Base-by-base conservation (phyloP, 2,113 vertebrate species). In the Toxotes chatareus region DNA sequence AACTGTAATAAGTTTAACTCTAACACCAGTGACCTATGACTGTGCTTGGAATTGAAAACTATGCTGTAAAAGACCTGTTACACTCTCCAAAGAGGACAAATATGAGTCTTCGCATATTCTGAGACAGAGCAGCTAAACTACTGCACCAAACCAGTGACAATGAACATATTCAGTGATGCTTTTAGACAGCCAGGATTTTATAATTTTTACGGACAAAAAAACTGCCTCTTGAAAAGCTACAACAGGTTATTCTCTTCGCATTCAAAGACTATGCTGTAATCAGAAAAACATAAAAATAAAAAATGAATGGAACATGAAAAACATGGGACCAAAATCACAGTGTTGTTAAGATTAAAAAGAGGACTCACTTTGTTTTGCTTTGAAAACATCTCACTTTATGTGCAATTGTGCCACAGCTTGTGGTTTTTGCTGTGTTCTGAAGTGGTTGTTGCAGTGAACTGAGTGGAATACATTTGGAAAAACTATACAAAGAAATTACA, bases 1-100 rank as follows among this genome's bases (percentile, higher is more conserved):
- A 77, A 46, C 65, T 78, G 11, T 32, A 16, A 7, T 14, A 32
- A 59, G 13, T 59, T 59, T 59, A 68, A 70, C 17, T 42, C 40
- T 14, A 53, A 69, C 49, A 34, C 2, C 23, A 40, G 8, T 23
- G 57, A 49, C 7, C 8, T 17, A 14, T 51, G 46, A 73, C 21
- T 55, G 53, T 65, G 21, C 23, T 55, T 55, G 23, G 13, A 65
- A 16, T 44, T 32, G 17, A 56, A n/a, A 31, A 31, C 38, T 10
- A 13, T 7, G 0, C 5, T 49, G 16, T 49, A 19, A 49, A 19
- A 19, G 46, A 17, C 10, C 42, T 44, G 42, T 44, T 12, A 44
- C 38, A 2, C 51, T 42, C 17, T 27, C 38, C 16, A 32, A 32
- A 59, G 69, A 34, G 27, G 10, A 32, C 42, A 23, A 3, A 16